Evolutionary conservation across 1,140 invertebrate genomes (phyloP).

Genomic region (Ephestia elutella): DNA sequence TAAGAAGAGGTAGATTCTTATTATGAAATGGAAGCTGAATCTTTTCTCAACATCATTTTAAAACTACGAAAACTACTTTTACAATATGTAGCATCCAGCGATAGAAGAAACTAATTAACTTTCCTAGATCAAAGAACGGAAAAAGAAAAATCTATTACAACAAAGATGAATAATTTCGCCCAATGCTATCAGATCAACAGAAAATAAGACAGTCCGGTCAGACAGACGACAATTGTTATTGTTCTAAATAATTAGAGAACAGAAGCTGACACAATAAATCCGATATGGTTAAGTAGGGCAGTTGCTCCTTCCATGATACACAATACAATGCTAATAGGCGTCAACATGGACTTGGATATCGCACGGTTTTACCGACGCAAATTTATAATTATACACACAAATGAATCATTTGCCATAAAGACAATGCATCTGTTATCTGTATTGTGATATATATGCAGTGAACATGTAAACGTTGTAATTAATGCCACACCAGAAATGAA

Average conservation of each 20-base stretch:
- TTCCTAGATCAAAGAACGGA: no score
- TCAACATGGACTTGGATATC: background rate
- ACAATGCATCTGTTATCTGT: conserved; percentile 4
- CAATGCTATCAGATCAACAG: background rate
- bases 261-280: conserved; percentile 23
- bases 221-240: background rate
- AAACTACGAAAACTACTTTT: no score
- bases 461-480: background rate
- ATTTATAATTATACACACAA: conserved; percentile 4
- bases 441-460: background rate
- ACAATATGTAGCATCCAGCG: no score
- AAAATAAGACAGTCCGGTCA: background rate
- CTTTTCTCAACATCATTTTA: no score
- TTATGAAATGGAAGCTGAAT: no score
- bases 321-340: background rate
- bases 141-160: no score
- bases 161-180: background rate
- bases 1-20: no score
- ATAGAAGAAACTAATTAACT: no score
- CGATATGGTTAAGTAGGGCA: conserved; percentile 33
- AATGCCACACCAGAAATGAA: background rate
- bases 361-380: background rate
- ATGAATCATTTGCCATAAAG: conserved; percentile 9
- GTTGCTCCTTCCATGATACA: conserved; percentile 9
- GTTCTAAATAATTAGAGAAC: conserved; percentile 6